These are phyloP conservation scores for Ictalurus punctatus DNA, from an alignment of 2,113 vertebrate genomes.

Conservation along the genomic window DNA sequence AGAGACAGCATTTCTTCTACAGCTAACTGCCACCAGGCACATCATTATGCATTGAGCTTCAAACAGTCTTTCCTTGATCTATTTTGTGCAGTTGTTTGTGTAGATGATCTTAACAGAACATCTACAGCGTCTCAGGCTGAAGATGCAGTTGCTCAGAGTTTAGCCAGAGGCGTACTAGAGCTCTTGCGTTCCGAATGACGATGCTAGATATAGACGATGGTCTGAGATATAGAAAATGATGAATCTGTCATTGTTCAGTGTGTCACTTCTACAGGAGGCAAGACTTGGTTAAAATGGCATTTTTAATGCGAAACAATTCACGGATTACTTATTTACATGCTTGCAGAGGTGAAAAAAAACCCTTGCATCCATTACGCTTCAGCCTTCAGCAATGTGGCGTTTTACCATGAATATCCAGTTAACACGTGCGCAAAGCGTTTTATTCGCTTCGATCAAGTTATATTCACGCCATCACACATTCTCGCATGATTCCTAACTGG, in stretches of 20 bases:
- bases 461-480: neutral
- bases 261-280: neutral
- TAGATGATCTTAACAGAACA: slow-evolving; percentile 22
- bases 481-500: neutral
- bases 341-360: neutral
- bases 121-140: slow-evolving; percentile 13
- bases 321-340: neutral
- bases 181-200: neutral
- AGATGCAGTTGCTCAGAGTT: slow-evolving; percentile 11
- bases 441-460: neutral
- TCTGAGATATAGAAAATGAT: neutral
- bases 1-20: neutral
- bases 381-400: neutral
- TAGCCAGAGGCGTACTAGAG: slow-evolving; percentile 5
- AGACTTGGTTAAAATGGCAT: too few species aligned
- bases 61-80: neutral
- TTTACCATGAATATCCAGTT: neutral
- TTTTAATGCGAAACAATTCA: neutral
- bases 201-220: neutral
- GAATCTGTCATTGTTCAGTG: neutral
- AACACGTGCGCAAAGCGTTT: neutral
- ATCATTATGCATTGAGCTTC: neutral
- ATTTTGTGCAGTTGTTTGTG: neutral
- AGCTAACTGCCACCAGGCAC: neutral
- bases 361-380: neutral